Evolutionary conservation across 2,113 vertebrate genomes (phyloP).

Genomic region (Sinocyclocheilus maitianheensis): DNA sequence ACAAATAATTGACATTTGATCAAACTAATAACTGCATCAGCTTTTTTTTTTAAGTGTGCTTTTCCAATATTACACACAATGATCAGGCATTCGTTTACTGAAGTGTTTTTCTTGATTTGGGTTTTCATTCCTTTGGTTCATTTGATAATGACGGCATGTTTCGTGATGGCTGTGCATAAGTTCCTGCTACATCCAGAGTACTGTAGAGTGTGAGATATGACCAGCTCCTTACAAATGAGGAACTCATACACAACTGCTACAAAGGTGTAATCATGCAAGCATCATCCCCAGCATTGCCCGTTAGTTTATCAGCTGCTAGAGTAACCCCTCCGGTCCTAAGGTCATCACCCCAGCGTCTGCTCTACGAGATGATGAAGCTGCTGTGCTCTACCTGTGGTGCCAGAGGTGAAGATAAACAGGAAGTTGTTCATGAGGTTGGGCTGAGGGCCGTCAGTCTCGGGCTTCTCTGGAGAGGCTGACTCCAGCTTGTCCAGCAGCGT

Average conservation of each 20-base stretch:
- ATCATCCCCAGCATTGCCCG: background rate
- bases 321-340: too few species aligned
- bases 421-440: conserved; percentile 76
- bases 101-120: background rate
- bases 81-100: background rate
- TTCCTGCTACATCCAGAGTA: background rate
- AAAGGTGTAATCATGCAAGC: background rate
- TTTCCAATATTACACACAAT: background rate
- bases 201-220: background rate
- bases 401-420: conserved; percentile 92
- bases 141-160: background rate
- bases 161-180: too few species aligned
- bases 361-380: background rate
- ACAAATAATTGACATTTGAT: background rate
- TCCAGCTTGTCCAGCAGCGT: conserved; percentile 81
- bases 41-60: background rate
- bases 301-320: background rate
- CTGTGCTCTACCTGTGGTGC: conserved; percentile 85
- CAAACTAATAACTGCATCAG: background rate
- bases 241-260: background rate
- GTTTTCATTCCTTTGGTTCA: background rate
- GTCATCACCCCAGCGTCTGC: too few species aligned
- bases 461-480: conserved; percentile 69
- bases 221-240: too few species aligned
- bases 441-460: conserved; percentile 53